Evolutionary conservation across 2,113 vertebrate species (phyloP).

Genomic region (Chaetorhynchus papuensis): DNA sequence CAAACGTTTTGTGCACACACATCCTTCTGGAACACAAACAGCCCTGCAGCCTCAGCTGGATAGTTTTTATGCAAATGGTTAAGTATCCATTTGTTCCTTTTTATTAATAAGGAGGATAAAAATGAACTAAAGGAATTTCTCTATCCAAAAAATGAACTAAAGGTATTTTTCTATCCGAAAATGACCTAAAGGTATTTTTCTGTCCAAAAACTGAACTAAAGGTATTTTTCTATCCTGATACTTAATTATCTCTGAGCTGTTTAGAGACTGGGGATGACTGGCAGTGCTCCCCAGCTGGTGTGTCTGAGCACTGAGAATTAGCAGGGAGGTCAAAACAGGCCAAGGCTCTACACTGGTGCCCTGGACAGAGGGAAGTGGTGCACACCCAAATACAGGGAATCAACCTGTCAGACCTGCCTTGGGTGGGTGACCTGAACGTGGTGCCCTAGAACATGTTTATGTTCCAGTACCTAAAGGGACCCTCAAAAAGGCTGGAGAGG

Average conservation of each 20-base stretch:
- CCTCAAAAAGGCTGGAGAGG: background rate
- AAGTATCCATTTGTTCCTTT: background rate
- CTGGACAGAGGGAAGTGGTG: background rate
- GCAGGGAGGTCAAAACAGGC: background rate
- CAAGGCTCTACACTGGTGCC: background rate
- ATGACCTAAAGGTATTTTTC: background rate
- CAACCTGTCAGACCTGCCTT: background rate
- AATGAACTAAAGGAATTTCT: background rate
- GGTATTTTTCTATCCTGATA: background rate
- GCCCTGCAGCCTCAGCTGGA: background rate
- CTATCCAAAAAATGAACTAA: too few relatives aligned
- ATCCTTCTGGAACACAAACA: background rate
- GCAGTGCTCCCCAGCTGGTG: background rate
- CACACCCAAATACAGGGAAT: background rate
- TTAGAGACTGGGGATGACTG: background rate
- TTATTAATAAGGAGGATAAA: background rate
- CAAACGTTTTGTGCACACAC: background rate
- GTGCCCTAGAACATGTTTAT: background rate
- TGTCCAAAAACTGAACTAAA: background rate
- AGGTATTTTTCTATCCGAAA: background rate
- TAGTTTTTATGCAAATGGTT: background rate
- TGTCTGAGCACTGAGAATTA: background rate
- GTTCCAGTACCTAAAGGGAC: background rate
- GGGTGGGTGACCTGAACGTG: background rate
- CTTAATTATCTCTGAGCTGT: background rate